Percentiles rank a stretch among this genome's conserved stretches.
Evolutionary conservation across 2,797 vertebrate genomes (phyloP).

Genomic region (Calcarius lapponicus): DNA sequence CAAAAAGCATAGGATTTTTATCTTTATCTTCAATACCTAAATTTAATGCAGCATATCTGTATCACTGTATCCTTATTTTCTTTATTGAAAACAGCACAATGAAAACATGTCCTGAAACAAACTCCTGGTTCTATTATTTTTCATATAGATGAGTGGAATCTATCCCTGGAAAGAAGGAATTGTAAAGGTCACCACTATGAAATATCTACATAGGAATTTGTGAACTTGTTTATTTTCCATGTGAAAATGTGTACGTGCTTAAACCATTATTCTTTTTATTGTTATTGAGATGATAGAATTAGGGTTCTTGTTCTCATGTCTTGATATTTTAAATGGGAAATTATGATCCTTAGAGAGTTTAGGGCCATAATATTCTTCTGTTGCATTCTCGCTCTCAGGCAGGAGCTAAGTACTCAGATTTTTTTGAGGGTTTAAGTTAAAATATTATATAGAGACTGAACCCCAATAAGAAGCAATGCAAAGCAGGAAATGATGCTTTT

Average conservation of each 20-base stretch:
- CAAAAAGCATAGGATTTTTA: not conserved
- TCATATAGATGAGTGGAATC: not conserved
- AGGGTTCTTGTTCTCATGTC: not conserved
- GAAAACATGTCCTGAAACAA: not conserved
- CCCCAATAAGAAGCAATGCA: not conserved
- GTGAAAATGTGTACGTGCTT: not conserved
- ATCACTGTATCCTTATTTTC: not conserved
- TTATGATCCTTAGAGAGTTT: not conserved
- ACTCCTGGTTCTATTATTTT: not conserved
- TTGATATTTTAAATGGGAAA: not conserved
- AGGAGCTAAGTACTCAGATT: not conserved
- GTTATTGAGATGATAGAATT: not conserved
- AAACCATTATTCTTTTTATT: not conserved
- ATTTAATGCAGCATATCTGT: not conserved
- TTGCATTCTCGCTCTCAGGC: not conserved
- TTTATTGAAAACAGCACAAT: not conserved
- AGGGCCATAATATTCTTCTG: not conserved
- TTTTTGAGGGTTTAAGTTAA: not conserved
- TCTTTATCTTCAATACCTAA: not conserved
- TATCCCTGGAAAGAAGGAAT: not conserved
- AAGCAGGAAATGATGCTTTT: not conserved
- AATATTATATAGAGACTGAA: not conserved
- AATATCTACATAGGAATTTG: not conserved
- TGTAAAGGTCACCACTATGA: not conserved
- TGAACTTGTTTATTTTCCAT: not conserved